These are phyloP conservation scores for Apotomis capreana DNA, from an alignment of 2,888 invertebrate genomes.

Conservation along the genomic window DNA sequence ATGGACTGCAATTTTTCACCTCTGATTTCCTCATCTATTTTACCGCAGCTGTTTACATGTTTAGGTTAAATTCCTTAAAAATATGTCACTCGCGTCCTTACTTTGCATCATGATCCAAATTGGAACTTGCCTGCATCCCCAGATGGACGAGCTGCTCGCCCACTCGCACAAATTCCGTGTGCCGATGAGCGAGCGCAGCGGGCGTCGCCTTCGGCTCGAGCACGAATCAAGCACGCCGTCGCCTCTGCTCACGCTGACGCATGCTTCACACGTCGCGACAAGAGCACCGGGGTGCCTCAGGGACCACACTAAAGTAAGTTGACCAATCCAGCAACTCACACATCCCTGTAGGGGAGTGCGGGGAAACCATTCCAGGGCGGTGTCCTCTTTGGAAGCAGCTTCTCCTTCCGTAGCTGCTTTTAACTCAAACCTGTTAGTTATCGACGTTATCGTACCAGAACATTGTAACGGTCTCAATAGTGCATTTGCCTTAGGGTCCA, in stretches of 20 bases:
- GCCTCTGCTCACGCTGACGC: conserved; percentile 71
- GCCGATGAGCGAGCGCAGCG: conserved; percentile 68
- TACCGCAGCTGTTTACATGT: too few species aligned
- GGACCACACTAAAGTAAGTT: conserved; percentile 48
- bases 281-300: conserved; percentile 71
- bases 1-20: too few species aligned
- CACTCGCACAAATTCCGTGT: conserved; percentile 76
- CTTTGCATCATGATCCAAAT: neutral
- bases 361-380: too few species aligned
- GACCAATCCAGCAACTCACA: neutral
- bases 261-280: conserved; percentile 73
- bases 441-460: too few species aligned
- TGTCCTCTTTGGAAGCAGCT: too few species aligned
- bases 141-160: conserved; percentile 76
- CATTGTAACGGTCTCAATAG: too few species aligned
- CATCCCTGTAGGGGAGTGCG: too few species aligned
- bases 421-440: too few species aligned
- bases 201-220: conserved; percentile 64
- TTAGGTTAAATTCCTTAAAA: too few species aligned
- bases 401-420: too few species aligned
- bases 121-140: conserved; percentile 37
- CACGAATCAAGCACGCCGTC: conserved; percentile 63
- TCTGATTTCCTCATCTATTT: conserved; percentile 54
- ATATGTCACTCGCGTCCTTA: neutral
- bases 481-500: too few species aligned